Conservation (phyloP, 2,888 invertebrate genomes). For the Archips crataeganus region DNA sequence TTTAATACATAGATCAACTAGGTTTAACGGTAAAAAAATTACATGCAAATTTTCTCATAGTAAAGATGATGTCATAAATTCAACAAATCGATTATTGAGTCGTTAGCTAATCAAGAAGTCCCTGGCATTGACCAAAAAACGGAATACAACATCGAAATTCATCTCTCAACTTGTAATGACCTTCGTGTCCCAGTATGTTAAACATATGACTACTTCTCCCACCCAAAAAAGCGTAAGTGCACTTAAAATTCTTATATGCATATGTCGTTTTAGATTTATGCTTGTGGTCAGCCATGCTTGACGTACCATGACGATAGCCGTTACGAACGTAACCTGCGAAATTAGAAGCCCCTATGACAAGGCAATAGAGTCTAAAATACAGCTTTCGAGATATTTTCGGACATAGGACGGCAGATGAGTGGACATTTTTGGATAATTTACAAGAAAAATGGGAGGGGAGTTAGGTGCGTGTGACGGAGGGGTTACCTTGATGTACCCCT, state of each 20-base stretch:
- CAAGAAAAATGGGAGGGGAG: conserved; percentile 9
- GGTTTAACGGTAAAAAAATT: too few relatives aligned
- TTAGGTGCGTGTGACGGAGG: conserved; percentile 26
- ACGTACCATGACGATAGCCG: conserved; percentile 48
- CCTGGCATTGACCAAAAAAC: conserved; percentile 23
- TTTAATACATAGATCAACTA: too few relatives aligned
- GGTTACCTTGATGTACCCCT: neutral
- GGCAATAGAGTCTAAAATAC: conserved; percentile 9
- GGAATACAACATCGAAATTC: neutral
- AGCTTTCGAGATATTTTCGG: conserved; percentile 13
- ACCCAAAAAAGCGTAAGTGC: conserved; percentile 1
- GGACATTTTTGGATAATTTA: conserved; percentile 21
- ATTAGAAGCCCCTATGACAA: conserved; percentile 37
- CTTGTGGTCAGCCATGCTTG: conserved; percentile 47
- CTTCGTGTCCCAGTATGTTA: conserved; percentile 16
- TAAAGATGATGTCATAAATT: neutral
- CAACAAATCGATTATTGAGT: neutral
- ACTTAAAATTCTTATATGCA: conserved; percentile 4
- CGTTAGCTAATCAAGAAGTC: neutral
- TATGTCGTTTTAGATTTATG: conserved; percentile 22
- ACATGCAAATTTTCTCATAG: neutral
- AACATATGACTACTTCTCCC: neutral
- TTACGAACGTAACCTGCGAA: conserved; percentile 46
- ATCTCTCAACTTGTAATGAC: conserved; percentile 16
- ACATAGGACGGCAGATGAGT: conserved; percentile 7